Conservation (phyloP, 2,888 invertebrate genomes). For the Lasius platythorax region DNA sequence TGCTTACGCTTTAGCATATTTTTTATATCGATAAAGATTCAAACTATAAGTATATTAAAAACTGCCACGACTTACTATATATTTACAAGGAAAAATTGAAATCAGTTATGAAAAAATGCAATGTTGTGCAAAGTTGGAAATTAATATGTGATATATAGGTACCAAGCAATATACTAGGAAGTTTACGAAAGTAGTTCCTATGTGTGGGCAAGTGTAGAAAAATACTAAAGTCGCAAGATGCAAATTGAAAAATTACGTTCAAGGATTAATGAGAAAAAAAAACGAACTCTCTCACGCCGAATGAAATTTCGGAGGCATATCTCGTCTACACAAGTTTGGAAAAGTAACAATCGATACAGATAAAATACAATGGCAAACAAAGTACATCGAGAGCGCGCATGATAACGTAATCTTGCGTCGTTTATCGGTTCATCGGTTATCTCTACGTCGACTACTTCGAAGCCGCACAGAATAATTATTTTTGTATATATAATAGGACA, state of each 20-base stretch:
- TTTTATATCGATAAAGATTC: slow-evolving; percentile 39
- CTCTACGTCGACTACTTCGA: slow-evolving; percentile 65
- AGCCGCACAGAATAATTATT: slow-evolving; percentile 41
- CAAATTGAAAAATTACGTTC: slow-evolving; percentile 23
- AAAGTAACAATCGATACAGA: slow-evolving; percentile 28
- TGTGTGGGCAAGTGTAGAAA: neutral
- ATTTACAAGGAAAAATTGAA: slow-evolving; percentile 26
- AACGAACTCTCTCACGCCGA: slow-evolving; percentile 8
- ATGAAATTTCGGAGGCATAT: slow-evolving; percentile 24
- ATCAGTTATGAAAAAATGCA: slow-evolving; percentile 54
- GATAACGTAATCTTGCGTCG: slow-evolving; percentile 26
- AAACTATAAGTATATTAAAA: slow-evolving; percentile 10
- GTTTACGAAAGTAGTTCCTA: slow-evolving; percentile 41
- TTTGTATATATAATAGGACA: slow-evolving; percentile 39
- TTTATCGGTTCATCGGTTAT: neutral
- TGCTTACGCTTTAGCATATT: neutral
- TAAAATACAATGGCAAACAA: slow-evolving; percentile 53
- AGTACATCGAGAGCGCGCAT: slow-evolving; percentile 56
- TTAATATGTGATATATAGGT: slow-evolving; percentile 44
- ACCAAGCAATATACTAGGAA: slow-evolving; percentile 57
- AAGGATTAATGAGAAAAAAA: slow-evolving; percentile 19
- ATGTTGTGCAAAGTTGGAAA: slow-evolving; percentile 50
- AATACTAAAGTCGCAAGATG: slow-evolving; percentile 17
- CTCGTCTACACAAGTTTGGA: slow-evolving; percentile 38
- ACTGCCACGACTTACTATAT: slow-evolving; percentile 6